Evolutionary conservation across 37 sponge, comb jelly and placozoan genomes (phyloP).

Genomic region (Theonella swinhoei): DNA sequence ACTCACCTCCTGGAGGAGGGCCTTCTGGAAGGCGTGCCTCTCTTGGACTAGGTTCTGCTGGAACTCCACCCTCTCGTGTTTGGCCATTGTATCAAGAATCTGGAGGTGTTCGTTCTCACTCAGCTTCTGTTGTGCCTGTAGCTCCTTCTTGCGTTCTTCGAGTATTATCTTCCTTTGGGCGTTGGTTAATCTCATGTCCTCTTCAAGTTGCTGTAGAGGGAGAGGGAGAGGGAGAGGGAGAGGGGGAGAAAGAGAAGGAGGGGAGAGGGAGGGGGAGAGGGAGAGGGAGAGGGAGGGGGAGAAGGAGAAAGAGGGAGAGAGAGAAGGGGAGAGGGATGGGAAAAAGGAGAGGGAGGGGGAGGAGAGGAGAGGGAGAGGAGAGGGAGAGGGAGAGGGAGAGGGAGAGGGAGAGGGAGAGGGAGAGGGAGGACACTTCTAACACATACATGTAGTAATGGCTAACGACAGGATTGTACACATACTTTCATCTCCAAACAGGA

Average conservation of each 20-base stretch:
- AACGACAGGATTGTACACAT: background rate
- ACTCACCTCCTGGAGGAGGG: slow-evolving; percentile 78
- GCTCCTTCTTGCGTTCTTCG: slow-evolving; percentile 77
- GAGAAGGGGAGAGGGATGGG: background rate
- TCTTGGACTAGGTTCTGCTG: slow-evolving; percentile 71
- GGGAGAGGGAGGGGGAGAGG: background rate
- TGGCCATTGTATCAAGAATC: slow-evolving; percentile 67
- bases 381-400: slow-evolving; percentile 21
- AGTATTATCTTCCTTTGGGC: slow-evolving; percentile 65
- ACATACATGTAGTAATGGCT: background rate
- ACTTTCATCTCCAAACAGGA: background rate
- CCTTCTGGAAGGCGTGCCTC: slow-evolving; percentile 80
- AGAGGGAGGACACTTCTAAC: background rate
- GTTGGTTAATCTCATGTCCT: slow-evolving; percentile 46
- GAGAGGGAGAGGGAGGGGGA: background rate
- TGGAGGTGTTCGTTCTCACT: slow-evolving; percentile 77
- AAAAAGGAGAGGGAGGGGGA: background rate
- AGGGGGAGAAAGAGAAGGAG: background rate
- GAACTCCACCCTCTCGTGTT: slow-evolving; percentile 72
- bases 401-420: slow-evolving; percentile 26
- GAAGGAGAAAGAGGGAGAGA: background rate
- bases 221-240: background rate
- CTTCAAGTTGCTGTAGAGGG: slow-evolving; percentile 62
- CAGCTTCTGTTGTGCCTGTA: slow-evolving; percentile 59
- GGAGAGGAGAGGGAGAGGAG: background rate